phyloP scores from a whole-genome alignment of 2,797 vertebrate genomes.

The Siniperca obscura region DNA sequence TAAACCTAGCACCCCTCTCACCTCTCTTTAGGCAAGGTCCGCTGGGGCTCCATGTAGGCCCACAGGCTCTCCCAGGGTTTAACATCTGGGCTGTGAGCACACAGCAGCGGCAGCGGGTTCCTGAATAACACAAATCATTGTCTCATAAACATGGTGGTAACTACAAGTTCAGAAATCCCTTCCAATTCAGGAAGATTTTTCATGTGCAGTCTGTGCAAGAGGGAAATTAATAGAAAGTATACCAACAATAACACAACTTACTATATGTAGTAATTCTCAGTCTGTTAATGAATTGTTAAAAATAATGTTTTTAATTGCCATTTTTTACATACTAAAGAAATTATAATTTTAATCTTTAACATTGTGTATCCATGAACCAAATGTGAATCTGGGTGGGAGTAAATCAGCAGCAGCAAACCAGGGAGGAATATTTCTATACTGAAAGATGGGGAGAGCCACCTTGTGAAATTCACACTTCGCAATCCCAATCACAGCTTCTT shows the following conservation, averaged over 20 bases:
- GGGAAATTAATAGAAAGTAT: neutral
- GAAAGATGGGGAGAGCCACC: slow-evolving; percentile 19
- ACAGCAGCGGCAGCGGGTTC: slow-evolving; percentile 42
- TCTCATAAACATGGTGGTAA: slow-evolving; percentile 33
- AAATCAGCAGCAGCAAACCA: slow-evolving; percentile 1
- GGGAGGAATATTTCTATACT: neutral
- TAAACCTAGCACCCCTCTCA: slow-evolving; percentile 34
- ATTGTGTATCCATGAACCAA: neutral
- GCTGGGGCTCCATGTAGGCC: slow-evolving; percentile 1
- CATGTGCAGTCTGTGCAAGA: neutral
- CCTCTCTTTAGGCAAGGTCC: slow-evolving; percentile 21
- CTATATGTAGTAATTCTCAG: neutral
- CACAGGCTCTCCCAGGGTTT: slow-evolving; percentile 20
- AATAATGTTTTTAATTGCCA: neutral
- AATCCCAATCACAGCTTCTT: slow-evolving; percentile 32
- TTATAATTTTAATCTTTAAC: neutral
- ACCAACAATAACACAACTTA: neutral
- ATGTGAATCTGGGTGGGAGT: neutral
- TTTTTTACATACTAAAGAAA: neutral
- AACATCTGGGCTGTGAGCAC: slow-evolving; percentile 39
- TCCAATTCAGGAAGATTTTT: slow-evolving; percentile 47
- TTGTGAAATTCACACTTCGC: slow-evolving; percentile 14
- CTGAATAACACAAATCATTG: slow-evolving; percentile 59
- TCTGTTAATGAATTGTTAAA: neutral
- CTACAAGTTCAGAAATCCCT: slow-evolving; percentile 48